These are phyloP conservation scores for Aphaenogaster rudis DNA, from an alignment of 1,140 invertebrate species.

Conservation along the genomic window DNA sequence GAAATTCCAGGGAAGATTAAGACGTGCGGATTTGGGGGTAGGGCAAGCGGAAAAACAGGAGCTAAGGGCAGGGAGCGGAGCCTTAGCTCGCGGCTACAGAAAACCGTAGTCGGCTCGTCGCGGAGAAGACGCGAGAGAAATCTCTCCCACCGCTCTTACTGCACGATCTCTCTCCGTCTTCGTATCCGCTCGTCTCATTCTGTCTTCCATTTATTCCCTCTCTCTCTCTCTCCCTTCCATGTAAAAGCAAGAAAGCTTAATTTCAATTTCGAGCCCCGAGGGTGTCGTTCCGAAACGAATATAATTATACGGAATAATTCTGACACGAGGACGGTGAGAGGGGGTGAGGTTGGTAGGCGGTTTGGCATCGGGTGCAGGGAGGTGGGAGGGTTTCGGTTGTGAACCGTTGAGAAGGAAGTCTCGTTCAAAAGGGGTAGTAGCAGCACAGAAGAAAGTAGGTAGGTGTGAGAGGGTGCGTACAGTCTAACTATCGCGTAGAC, in stretches of 20 bases:
- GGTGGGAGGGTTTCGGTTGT: conserved; percentile 40
- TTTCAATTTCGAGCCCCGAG: conserved; percentile 87
- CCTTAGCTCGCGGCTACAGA: conserved; percentile 82
- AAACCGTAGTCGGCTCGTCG: conserved; percentile 69
- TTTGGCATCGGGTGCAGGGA: conserved; percentile 38
- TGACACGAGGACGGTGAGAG: conserved; percentile 78
- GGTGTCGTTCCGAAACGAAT: conserved; percentile 87
- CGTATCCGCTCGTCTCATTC: conserved; percentile 6
- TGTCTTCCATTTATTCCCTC: neutral
- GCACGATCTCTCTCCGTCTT: conserved; percentile 51
- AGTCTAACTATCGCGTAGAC: conserved; percentile 68
- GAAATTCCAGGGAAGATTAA: conserved; percentile 76
- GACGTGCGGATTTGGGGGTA: conserved; percentile 77
- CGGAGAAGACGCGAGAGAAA: conserved; percentile 56
- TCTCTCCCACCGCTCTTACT: conserved; percentile 34
- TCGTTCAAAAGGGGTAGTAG: conserved; percentile 59
- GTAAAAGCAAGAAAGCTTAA: conserved; percentile 83
- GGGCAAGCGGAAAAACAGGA: conserved; percentile 76
- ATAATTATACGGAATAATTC: conserved; percentile 88
- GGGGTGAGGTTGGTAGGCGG: conserved; percentile 50
- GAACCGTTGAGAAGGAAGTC: conserved; percentile 66
- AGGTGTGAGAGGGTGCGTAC: conserved; percentile 50
- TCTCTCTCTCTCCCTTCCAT: conserved; percentile 31
- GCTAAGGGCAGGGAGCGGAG: conserved; percentile 74
- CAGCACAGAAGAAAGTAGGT: conserved; percentile 36